Base-by-base conservation (phyloP, 2,888 invertebrate genomes). In the Heteromyza rotundicornis region DNA sequence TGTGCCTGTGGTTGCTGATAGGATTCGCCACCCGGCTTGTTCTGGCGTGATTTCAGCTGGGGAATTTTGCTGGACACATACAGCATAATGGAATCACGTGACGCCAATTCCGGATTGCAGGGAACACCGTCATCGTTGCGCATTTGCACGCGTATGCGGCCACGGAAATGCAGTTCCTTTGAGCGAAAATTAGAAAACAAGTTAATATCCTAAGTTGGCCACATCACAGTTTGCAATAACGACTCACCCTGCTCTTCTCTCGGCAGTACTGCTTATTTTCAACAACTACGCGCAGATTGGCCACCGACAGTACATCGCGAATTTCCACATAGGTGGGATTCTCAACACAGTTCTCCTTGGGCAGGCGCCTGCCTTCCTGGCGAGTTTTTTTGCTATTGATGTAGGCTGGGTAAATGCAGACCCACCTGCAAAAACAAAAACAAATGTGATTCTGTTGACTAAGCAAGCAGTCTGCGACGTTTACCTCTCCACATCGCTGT, bases 301-400 rank as follows among this genome's bases (percentile, higher is more conserved):
- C 90, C 10, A 92, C 89, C 17, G 90, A 86, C 55, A 98, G 84
- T 1, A 98, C 96, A 85, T 98, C 98, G 67, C 93, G 88, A 65
- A 99, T 98, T 84, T 99, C 99, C 73, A 92, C 90, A 80, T 92
- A 92, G 0, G 95, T 95, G 14, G 99, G 99, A 83, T 97, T 96
- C 72, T 98, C 96, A 0, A 98, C 92, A 80, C 95, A 95, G 79
- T 89, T 89, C 1, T 89, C 87, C 83, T 95, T 95, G 1, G 92
- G 84, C 20, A 99, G 85, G 70, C 90, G 88, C 32, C 99, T 87
- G 3, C 99, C 99, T 82, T 96, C 91, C 1, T 93, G 93, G 16
- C 92, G 81, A 0, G 95, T 92, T 81, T 94, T 96, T 79, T 95
- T 96, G 73, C 91, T 94, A 80, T 99, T 98, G 55, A 99, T 86